These are phyloP conservation scores for Cotesia chilonis DNA, from an alignment of 1,140 invertebrate species.

Conservation along the genomic window DNA sequence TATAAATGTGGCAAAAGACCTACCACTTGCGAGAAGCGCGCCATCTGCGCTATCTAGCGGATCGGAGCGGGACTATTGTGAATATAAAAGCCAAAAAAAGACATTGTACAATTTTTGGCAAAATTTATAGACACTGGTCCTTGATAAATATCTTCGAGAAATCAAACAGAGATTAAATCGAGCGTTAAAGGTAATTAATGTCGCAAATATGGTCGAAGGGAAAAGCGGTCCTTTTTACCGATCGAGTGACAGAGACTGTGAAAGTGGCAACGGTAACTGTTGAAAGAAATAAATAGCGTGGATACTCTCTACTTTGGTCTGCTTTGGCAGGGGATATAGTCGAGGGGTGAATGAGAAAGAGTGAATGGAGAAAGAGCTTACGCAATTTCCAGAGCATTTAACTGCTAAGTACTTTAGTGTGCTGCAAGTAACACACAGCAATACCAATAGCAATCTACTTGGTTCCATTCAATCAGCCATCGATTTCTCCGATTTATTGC, in stretches of 20 bases:
- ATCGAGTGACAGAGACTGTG: slow-evolving; percentile 4
- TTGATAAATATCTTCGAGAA: too few relatives aligned
- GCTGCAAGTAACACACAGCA: slow-evolving; percentile 40
- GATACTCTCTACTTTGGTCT: not conserved
- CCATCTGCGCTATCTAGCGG: too few relatives aligned
- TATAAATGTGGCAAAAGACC: too few relatives aligned
- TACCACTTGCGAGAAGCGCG: too few relatives aligned
- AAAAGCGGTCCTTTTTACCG: not conserved
- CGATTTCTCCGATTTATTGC: slow-evolving; percentile 57
- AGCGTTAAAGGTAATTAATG: not conserved
- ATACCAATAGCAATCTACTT: slow-evolving; percentile 48
- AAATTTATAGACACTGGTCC: too few relatives aligned
- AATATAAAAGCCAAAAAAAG: too few relatives aligned
- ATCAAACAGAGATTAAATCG: too few relatives aligned
- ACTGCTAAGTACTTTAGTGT: slow-evolving; percentile 45
- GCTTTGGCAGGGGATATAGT: not conserved
- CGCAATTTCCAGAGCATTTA: slow-evolving; percentile 45
- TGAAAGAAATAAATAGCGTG: not conserved
- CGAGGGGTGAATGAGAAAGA: slow-evolving; percentile 1
- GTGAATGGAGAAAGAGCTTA: slow-evolving; percentile 11
- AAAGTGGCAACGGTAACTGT: not conserved
- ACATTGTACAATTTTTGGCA: too few relatives aligned
- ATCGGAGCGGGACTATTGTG: too few relatives aligned
- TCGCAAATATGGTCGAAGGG: not conserved
- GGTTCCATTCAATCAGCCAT: slow-evolving; percentile 56